These are phyloP conservation scores for Percopsis transmontana DNA, from an alignment of 2,113 vertebrate species.

Conservation along the genomic window DNA sequence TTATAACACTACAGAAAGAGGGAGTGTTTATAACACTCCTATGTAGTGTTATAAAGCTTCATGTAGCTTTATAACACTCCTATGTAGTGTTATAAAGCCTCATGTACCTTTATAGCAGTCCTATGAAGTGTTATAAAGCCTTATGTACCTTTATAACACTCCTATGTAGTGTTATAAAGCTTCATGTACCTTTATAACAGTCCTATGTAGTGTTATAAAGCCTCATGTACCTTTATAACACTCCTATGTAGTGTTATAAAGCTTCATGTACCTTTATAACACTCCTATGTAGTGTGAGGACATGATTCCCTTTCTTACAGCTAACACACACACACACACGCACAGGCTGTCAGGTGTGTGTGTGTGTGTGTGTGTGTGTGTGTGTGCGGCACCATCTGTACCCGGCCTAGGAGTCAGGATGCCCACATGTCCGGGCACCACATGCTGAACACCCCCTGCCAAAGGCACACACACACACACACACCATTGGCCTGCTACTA, in stretches of 20 bases:
- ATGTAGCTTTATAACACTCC: no score
- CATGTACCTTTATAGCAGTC: neutral
- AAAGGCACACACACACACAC: conserved; percentile 24
- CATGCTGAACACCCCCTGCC: conserved; percentile 67
- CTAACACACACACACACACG: no score
- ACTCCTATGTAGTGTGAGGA: neutral
- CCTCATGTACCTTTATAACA: neutral
- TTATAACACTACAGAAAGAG: no score
- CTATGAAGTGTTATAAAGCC: neutral
- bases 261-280: neutral
- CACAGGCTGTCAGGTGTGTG: neutral
- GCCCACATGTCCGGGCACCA: conserved; percentile 69
- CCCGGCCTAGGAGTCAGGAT: conserved; percentile 79
- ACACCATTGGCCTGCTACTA: neutral
- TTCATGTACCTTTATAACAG: no score
- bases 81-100: no score
- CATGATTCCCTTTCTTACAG: neutral
- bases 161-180: no score
- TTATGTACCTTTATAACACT: no score
- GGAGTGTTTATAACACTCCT: no score
- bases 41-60: no score
- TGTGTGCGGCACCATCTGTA: conserved; percentile 73
- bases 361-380: conserved; percentile 5
- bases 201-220: neutral
- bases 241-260: neutral